These are phyloP conservation scores for Pteropus rufus DNA, from an alignment of 2,797 vertebrate species.

Conservation along the genomic window DNA sequence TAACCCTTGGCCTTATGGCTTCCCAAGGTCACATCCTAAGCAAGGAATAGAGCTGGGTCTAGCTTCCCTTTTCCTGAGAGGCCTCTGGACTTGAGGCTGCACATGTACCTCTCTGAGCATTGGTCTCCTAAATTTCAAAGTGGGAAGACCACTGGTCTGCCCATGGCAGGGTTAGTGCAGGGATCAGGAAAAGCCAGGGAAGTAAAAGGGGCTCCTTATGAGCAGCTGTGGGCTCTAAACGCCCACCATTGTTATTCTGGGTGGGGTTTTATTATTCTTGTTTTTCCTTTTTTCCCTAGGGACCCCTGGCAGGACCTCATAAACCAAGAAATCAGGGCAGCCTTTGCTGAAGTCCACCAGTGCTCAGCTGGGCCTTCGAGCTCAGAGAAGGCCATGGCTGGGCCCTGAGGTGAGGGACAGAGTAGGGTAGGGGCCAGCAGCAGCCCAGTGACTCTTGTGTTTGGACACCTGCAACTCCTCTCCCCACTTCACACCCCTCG, in stretches of 20 bases:
- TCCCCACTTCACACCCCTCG: background rate
- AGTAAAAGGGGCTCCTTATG: background rate
- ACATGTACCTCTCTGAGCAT: background rate
- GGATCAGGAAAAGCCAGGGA: background rate
- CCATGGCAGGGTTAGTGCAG: background rate
- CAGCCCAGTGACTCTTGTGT: background rate
- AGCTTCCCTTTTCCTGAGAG: background rate
- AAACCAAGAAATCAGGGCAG: slow-evolving; percentile 75
- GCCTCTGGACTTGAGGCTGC: background rate
- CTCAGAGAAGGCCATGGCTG: background rate
- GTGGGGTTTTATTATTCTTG: background rate
- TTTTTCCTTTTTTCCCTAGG: slow-evolving; percentile 61
- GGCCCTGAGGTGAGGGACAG: background rate
- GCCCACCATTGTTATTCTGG: background rate
- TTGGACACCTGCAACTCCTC: background rate
- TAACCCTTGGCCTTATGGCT: background rate
- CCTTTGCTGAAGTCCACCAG: slow-evolving; percentile 66
- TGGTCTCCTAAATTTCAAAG: background rate
- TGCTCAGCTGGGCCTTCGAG: background rate
- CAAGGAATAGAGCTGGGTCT: background rate
- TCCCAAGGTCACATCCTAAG: background rate
- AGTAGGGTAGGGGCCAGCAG: no score
- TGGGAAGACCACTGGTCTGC: background rate
- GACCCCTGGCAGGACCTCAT: slow-evolving; percentile 71
- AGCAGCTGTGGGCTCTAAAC: background rate